Evolutionary conservation across 2,888 invertebrate species (phyloP).

Genomic region (Schizotus pectinicornis): DNA sequence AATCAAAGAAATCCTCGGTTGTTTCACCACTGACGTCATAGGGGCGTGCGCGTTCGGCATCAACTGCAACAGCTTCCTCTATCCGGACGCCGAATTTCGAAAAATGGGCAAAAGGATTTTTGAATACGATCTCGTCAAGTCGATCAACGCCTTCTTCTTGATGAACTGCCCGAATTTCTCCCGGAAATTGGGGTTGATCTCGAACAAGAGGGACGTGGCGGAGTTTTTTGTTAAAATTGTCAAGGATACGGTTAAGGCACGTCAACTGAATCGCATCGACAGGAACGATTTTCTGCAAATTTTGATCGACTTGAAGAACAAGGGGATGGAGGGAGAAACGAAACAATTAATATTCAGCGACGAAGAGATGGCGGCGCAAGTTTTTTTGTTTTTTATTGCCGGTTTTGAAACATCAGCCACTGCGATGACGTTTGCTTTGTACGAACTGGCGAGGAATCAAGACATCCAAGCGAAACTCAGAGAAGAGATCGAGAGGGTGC

Average conservation of each 20-base stretch:
- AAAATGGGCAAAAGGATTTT: constrained; percentile 48
- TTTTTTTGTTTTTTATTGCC: constrained; percentile 65
- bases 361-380: constrained; percentile 59
- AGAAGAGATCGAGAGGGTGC: constrained; percentile 50
- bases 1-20: constrained; percentile 60
- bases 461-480: constrained; percentile 48
- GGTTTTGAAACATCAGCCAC: constrained; percentile 69
- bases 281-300: constrained; percentile 44
- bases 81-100: constrained; percentile 53
- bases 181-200: constrained; percentile 23
- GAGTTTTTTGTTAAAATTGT: constrained; percentile 46
- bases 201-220: constrained; percentile 26
- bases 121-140: constrained; percentile 34
- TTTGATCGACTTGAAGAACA: constrained; percentile 39
- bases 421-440: constrained; percentile 62
- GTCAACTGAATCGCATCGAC: constrained; percentile 38
- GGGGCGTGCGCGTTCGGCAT: constrained; percentile 66
- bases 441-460: constrained; percentile 58
- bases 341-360: constrained; percentile 11
- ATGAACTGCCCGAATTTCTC: constrained; percentile 35
- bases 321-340: constrained; percentile 27
- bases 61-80: constrained; percentile 58
- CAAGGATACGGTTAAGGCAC: constrained; percentile 41
- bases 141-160: constrained; percentile 26
- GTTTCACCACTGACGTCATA: constrained; percentile 65